A percentile compares a stretch with the other conserved stretches of the same genome.
These are phyloP conservation scores for Mactra quadrangularis DNA, from an alignment of 1,140 invertebrate genomes.

Conservation along the genomic window DNA sequence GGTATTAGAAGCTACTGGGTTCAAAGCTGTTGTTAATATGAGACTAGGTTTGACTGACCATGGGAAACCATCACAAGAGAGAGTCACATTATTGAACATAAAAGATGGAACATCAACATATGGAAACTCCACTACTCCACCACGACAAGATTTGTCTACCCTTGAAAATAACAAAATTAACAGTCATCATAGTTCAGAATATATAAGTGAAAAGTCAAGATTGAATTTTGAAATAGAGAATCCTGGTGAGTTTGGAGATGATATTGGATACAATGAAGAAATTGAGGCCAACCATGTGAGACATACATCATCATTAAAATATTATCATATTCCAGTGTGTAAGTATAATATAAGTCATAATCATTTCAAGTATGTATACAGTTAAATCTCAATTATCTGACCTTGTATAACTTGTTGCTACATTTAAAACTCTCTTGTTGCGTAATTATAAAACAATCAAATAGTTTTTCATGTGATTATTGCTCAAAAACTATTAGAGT, in stretches of 20 bases:
- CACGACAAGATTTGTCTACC: slow-evolving; percentile 66
- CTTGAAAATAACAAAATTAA: slow-evolving; percentile 70
- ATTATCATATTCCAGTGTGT: slow-evolving; percentile 76
- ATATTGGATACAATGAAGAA: slow-evolving; percentile 77
- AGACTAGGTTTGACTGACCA: slow-evolving; percentile 67
- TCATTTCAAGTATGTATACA: no score
- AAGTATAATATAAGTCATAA: slow-evolving; percentile 36
- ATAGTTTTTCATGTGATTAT: neutral
- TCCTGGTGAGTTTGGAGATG: slow-evolving; percentile 78
- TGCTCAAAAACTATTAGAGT: neutral
- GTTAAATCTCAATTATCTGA: no score
- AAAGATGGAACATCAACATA: slow-evolving; percentile 71
- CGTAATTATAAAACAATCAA: no score
- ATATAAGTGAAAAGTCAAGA: slow-evolving; percentile 67
- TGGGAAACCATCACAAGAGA: slow-evolving; percentile 71
- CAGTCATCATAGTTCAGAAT: slow-evolving; percentile 65
- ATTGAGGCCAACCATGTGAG: slow-evolving; percentile 66
- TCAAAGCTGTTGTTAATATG: slow-evolving; percentile 75
- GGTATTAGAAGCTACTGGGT: slow-evolving; percentile 66
- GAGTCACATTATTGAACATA: slow-evolving; percentile 75
- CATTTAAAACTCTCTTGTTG: no score
- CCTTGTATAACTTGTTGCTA: no score
- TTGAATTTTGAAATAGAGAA: slow-evolving; percentile 77
- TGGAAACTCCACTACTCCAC: slow-evolving; percentile 56
- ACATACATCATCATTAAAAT: slow-evolving; percentile 66